Percentiles rank a stretch among this genome's conserved stretches.
phyloP scores from a whole-genome alignment of 2,113 vertebrate genomes.

The Mirounga angustirostris region DNA sequence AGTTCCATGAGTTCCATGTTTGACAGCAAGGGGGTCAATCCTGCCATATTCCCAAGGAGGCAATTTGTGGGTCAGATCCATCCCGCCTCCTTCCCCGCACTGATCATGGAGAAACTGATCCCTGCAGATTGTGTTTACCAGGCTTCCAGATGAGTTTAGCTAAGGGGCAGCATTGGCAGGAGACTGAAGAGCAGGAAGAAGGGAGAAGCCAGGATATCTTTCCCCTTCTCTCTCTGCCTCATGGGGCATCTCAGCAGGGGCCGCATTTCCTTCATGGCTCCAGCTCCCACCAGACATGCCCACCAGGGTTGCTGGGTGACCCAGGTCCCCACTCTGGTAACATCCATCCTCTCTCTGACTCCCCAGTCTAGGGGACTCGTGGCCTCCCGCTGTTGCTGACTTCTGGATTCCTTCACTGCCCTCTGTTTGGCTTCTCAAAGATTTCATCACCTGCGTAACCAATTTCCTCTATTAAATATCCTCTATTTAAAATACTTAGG shows the following conservation, averaged over 20 bases:
- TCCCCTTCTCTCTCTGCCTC: not conserved
- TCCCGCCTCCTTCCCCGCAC: not conserved
- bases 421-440: not conserved
- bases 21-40: not conserved
- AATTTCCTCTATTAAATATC: not conserved
- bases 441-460: not conserved
- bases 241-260: not conserved
- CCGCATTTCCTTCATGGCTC: no score
- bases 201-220: not conserved
- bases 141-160: not conserved
- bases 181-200: not conserved
- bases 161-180: not conserved
- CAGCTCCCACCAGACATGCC: not conserved
- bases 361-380: no score
- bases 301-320: not conserved
- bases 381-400: not conserved
- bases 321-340: not conserved
- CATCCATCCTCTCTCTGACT: not conserved
- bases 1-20: not conserved
- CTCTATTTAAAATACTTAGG: not conserved
- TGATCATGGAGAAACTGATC: no score
- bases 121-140: not conserved
- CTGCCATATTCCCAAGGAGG: not conserved
- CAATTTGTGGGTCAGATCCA: not conserved
- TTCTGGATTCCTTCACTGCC: not conserved